phyloP scores from a whole-genome alignment of 2,888 invertebrate species.

The Aphidius colemani region DNA sequence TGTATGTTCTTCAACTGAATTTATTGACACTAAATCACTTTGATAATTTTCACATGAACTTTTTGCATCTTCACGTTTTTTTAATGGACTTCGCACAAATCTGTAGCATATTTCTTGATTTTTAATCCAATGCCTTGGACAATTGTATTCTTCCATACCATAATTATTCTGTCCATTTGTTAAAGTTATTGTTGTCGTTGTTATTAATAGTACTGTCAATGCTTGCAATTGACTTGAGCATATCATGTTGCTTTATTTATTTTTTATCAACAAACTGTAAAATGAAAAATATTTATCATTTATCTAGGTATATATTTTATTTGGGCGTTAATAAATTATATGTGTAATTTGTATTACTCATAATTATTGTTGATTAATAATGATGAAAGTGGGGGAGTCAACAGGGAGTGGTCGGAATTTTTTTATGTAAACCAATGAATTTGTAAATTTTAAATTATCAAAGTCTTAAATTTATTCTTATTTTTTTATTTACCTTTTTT shows the following conservation, averaged over 20 bases:
- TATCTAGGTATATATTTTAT: neutral
- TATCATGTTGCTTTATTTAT: too few species aligned
- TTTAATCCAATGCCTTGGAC: conserved; percentile 87
- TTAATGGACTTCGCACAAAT: conserved; percentile 85
- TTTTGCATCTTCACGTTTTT: conserved; percentile 79
- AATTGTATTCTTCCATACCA: conserved; percentile 58
- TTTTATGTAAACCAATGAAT: neutral
- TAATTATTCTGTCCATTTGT: conserved; percentile 42
- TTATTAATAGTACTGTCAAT: too few species aligned
- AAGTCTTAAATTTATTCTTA: too few species aligned
- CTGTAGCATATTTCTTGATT: conserved; percentile 84
- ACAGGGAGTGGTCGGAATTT: conserved; percentile 35
- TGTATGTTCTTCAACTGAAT: conserved; percentile 82
- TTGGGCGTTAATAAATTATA: conserved; percentile 18
- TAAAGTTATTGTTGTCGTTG: neutral
- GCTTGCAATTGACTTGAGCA: too few species aligned
- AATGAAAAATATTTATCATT: neutral
- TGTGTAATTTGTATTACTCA: conserved; percentile 38
- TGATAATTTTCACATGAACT: conserved; percentile 82
- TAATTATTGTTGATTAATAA: conserved; percentile 29
- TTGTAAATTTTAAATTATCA: too few species aligned
- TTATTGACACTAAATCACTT: conserved; percentile 80
- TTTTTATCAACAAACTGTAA: too few species aligned
- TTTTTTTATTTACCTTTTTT: too few species aligned
- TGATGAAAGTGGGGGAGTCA: conserved; percentile 28